Percentiles rank a stretch among this genome's conserved stretches.
Conservation (phyloP, 2,888 invertebrate species). For the Caenorhabditis zanzibari region DNA sequence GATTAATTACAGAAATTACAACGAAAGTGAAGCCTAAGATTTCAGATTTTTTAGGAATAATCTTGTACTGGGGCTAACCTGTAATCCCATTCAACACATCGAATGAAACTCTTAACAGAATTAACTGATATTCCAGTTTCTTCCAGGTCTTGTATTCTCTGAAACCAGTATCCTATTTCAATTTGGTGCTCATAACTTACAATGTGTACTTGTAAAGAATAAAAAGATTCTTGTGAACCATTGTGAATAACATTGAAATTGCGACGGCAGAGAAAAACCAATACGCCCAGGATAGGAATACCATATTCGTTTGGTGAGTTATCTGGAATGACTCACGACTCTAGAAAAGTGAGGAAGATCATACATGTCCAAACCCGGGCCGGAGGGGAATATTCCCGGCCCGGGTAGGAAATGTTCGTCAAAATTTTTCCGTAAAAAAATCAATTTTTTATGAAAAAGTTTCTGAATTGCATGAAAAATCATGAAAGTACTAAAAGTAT, state of each 20-base stretch:
- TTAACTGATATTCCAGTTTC: slow-evolving; percentile 45
- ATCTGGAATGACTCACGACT: neutral
- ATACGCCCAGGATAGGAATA: neutral
- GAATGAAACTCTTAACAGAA: slow-evolving; percentile 29
- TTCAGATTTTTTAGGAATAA: neutral
- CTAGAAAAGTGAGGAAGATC: neutral
- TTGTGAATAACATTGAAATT: neutral
- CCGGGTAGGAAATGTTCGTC: no score
- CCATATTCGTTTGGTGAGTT: slow-evolving; percentile 8
- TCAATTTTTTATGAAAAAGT: no score
- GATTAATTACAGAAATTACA: neutral
- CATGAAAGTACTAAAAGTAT: no score
- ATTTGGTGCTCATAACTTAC: neutral
- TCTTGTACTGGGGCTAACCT: neutral
- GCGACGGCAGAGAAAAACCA: slow-evolving; percentile 3
- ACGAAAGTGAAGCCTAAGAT: neutral
- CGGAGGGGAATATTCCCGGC: no score
- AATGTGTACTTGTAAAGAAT: slow-evolving; percentile 20
- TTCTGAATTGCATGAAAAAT: no score
- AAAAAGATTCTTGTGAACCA: slow-evolving; percentile 23
- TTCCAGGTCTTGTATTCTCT: slow-evolving; percentile 31
- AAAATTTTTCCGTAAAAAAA: no score
- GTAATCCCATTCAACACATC: slow-evolving; percentile 35
- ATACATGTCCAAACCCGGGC: neutral
- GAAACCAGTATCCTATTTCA: neutral